Evolutionary conservation across 2,888 invertebrate species (phyloP), one percentile per base, ranked within the genome.

Genomic region (Drosophila mimetica): DNA sequence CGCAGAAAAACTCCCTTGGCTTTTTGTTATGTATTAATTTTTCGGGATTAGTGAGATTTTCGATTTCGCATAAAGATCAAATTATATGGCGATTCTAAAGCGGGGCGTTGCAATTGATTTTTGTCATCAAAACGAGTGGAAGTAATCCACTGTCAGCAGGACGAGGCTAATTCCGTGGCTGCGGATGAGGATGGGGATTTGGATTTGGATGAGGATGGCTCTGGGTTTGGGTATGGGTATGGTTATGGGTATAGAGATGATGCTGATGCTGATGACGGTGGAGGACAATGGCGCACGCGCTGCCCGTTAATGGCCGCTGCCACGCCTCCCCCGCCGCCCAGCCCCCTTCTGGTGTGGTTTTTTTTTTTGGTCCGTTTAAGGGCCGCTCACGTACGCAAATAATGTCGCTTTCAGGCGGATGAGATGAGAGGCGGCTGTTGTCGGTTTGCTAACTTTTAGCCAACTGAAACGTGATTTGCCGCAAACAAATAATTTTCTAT

Each of bases 391-490:
- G 75, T 75, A 76, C 57, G 76, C 75, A 75, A 75, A 75, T 72
- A 75, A 75, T 75, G 75, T 75, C 76, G 73, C 75, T 75, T 69
- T 74, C 50, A 59, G 71, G 46, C 51, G 75, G 55, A 47, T 37
- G 74, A 37, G 58, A 39, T 37, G 41, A 25, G 20, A 22, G 66
- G 66, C 41, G 41, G 50, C 61, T 71, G 71, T 63, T 71, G 75
- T 60, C 64, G 74, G 60, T 69, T 58, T 67, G 67, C 58, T 54
- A 72, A 75, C 76, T 75, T 76, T 75, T 63, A 58, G 73, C 67
- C 75, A 74, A 59, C 58, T 75, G 72, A 59, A 67, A 75, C 75
- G 76, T 75, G 76, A 75, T 75, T 73, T 75, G 75, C 73, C 69
- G 59, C 76, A 75, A 75, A 76, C 73, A 75, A 75, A 75, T 73